Evolutionary conservation across 2,888 invertebrate genomes (phyloP), one percentile per base, ranked within the genome.

Genomic region (Camptogramma bilineatum): DNA sequence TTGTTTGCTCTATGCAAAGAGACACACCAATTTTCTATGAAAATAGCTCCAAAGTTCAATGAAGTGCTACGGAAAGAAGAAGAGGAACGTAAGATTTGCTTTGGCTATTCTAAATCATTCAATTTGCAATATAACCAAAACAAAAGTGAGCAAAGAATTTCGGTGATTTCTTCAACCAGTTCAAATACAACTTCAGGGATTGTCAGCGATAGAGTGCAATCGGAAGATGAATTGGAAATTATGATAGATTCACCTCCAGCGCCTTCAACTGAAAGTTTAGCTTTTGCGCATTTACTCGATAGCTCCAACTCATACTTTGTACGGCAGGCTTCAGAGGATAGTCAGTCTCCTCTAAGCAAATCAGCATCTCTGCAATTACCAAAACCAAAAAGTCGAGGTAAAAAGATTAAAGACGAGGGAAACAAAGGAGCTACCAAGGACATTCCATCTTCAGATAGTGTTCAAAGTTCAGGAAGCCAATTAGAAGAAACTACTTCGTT

Each of bases 141-240:
- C 76, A 95, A 96, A 80, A 95, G 93, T 69, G 97, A 97, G 86
- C 97, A 97, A 86, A 94, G 97, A 76, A 96, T 97, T 83, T 98
- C 97, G 61, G 96, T 98, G 31, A 98, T 98, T 82, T 98, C 98
- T 65, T 97, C 97, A 79, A 97, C 98, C 47, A 98, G 98, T 79
- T 98, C 98, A n/a, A 98, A 98, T 83, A 99, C 98, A 46, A 99
- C 99, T 21, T 98, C 98, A 31, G 99, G 99, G 64, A 98, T 99
- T 76, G 98, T 98, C 51, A 98, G 98, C 85, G 99, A 99, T 86
- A 95, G 98, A 74, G 98, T 98, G 61, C 98, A 98, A 85, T 98
- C 98, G 60, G 97, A 98, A 91, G 98, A 98, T 83, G 98, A 98
- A 88, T 95, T 98, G 80, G 97, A 97, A 91, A 97, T 96, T 70